Conservation (phyloP, 2,797 vertebrate species). For the Epinephelus awoara region DNA sequence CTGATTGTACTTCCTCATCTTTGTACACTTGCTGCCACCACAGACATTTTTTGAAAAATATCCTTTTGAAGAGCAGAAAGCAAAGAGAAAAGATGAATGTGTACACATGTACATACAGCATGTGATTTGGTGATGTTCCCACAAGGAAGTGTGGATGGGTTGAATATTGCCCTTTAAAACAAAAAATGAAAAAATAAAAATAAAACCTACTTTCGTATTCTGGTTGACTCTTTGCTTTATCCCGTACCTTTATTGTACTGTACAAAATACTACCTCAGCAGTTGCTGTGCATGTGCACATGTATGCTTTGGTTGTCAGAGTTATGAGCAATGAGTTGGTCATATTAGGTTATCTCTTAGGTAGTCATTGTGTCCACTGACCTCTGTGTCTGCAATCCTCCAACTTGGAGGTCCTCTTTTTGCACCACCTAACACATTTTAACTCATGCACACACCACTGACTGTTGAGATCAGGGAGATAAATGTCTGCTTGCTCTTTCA, state of each 20-base stretch:
- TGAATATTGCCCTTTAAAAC: neutral
- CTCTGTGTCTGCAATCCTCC: conserved; percentile 8
- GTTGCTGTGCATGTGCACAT: neutral
- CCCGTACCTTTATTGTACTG: too few relatives aligned
- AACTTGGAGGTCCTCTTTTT: conserved; percentile 32
- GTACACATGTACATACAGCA: neutral
- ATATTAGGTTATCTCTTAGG: conserved; percentile 12
- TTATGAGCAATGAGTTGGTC: conserved; percentile 11
- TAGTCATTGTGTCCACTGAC: conserved; percentile 17
- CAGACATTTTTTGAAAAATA: too few relatives aligned
- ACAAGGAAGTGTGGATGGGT: neutral
- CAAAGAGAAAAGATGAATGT: neutral
- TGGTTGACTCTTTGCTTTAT: neutral
- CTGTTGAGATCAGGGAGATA: conserved; percentile 26
- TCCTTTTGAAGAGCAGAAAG: neutral
- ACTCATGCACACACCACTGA: conserved; percentile 27
- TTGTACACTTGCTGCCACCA: too few relatives aligned
- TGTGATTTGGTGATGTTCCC: neutral
- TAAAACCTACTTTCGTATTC: neutral
- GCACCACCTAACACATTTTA: conserved; percentile 16
- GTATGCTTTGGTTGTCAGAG: neutral
- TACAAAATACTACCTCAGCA: neutral
- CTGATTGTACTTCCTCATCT: too few relatives aligned
- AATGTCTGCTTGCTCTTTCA: conserved; percentile 21
- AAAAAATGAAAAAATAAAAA: neutral